These are phyloP conservation scores for Hybognathus amarus DNA, from an alignment of 2,797 vertebrate species.

Conservation along the genomic window DNA sequence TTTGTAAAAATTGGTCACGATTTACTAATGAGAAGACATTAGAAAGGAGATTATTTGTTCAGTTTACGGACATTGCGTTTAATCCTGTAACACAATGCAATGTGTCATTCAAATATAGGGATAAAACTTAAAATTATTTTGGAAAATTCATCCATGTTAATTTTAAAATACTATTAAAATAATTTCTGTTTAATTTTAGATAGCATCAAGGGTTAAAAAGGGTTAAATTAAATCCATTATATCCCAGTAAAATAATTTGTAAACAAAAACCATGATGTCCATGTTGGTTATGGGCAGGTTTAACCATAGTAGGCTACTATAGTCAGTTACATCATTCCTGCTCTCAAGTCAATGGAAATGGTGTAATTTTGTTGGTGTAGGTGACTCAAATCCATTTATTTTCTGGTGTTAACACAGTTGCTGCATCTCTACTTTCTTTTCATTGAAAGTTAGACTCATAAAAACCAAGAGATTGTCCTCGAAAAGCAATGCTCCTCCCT, in stretches of 20 bases:
- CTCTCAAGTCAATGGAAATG: background rate
- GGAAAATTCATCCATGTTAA: background rate
- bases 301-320: background rate
- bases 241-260: background rate
- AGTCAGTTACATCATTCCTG: background rate
- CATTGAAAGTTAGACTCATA: background rate
- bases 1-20: background rate
- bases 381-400: background rate
- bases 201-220: background rate
- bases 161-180: background rate
- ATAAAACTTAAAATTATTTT: background rate
- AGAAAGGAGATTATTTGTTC: too few relatives aligned
- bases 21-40: background rate
- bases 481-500: background rate
- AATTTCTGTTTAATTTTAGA: background rate
- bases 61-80: background rate
- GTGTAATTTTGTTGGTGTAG: background rate
- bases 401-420: background rate
- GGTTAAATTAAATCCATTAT: background rate
- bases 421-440: background rate
- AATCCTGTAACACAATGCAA: background rate
- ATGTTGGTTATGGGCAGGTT: background rate
- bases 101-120: background rate
- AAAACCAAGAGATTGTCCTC: slow-evolving; percentile 7
- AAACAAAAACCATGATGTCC: background rate